Conservation (phyloP, 2,888 invertebrate species). For the Caenorhabditis sp. region DNA sequence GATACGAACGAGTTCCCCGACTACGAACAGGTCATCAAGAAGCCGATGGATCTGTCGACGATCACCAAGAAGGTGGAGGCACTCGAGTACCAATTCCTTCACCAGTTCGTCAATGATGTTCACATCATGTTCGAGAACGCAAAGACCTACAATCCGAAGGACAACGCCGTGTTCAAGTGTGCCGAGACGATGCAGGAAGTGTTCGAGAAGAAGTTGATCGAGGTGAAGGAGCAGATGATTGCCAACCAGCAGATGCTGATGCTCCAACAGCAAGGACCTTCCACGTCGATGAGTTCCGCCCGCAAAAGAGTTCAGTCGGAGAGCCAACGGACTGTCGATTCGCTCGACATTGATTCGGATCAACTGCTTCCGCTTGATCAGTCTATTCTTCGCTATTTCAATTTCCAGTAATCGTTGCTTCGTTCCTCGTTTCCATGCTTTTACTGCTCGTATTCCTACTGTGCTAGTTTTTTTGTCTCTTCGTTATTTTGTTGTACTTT, state of each 20-base stretch:
- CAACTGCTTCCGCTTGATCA: constrained; percentile 55
- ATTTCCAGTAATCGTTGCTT: constrained; percentile 1
- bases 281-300: not conserved
- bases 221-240: constrained; percentile 26
- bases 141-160: constrained; percentile 79
- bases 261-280: constrained; percentile 5
- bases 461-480: not conserved
- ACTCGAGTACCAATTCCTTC: constrained; percentile 78
- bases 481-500: not conserved
- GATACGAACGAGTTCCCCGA: constrained; percentile 96
- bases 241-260: constrained; percentile 1
- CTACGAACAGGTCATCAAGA: constrained; percentile 86
- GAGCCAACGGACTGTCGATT: constrained; percentile 59
- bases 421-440: not conserved
- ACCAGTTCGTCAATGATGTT: constrained; percentile 96
- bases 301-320: constrained; percentile 40
- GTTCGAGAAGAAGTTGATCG: constrained; percentile 85
- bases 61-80: constrained; percentile 81
- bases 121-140: constrained; percentile 99
- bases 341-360: constrained; percentile 70
- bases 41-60: constrained; percentile 88
- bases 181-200: constrained; percentile 95
- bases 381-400: not conserved
- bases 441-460: not conserved
- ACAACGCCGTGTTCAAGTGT: constrained; percentile 95